phyloP scores from a whole-genome alignment of 2,888 invertebrate genomes.

The Bugula neritina region DNA sequence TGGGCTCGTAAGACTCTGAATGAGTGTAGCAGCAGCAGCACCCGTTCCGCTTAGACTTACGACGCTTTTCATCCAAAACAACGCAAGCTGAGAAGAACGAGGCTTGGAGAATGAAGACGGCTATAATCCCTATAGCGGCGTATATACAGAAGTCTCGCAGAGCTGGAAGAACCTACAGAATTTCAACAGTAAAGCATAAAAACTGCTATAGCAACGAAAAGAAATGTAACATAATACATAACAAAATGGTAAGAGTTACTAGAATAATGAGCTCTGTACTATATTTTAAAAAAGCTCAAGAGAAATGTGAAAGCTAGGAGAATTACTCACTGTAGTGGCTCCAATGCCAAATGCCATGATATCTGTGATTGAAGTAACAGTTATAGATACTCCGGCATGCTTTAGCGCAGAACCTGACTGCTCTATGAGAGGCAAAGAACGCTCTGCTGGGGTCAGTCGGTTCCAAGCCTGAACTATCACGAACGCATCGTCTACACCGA shows the following conservation, averaged over 20 bases:
- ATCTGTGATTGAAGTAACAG: conserved; percentile 75
- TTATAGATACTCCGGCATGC: conserved; percentile 77
- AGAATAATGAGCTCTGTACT: too few species aligned
- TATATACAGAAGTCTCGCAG: conserved; percentile 76
- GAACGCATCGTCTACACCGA: conserved; percentile 73
- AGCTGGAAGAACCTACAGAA: conserved; percentile 66
- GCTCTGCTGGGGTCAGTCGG: conserved; percentile 51
- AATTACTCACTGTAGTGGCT: conserved; percentile 67
- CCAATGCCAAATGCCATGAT: conserved; percentile 74
- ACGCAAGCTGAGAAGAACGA: conserved; percentile 77
- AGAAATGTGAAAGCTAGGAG: too few species aligned
- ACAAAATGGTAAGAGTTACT: too few species aligned
- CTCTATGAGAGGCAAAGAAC: conserved; percentile 57
- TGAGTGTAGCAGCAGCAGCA: conserved; percentile 25
- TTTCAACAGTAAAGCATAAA: too few species aligned
- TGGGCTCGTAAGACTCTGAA: background rate
- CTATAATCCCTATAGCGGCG: conserved; percentile 69
- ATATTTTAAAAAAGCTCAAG: too few species aligned
- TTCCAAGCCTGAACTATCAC: conserved; percentile 75
- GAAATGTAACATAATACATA: too few species aligned
- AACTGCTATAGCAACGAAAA: too few species aligned
- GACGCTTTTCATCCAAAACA: conserved; percentile 62
- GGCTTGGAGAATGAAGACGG: conserved; percentile 63
- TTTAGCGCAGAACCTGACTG: conserved; percentile 66
- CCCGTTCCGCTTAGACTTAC: background rate